phyloP scores from a whole-genome alignment of 2,797 vertebrate genomes.

The Coccyzus lansbergi region DNA sequence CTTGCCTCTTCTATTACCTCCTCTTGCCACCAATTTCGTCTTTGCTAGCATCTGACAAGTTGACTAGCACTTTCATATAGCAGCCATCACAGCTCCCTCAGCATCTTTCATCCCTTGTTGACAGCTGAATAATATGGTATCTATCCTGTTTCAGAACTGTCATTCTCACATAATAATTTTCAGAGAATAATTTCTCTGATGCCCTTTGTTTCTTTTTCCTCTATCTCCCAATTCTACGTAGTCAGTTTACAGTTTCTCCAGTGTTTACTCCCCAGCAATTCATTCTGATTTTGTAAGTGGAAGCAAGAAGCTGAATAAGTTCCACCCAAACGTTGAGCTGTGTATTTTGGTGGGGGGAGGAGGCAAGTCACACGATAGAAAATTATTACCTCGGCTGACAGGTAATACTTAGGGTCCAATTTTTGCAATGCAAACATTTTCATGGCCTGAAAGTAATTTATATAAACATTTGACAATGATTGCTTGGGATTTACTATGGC shows the following conservation, averaged over 20 bases:
- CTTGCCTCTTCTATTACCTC: constrained; percentile 50
- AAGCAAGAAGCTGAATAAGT: not conserved
- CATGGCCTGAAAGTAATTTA: not conserved
- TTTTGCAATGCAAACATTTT: constrained; percentile 2
- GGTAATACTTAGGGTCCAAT: not conserved
- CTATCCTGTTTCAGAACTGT: constrained; percentile 4
- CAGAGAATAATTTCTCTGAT: not conserved
- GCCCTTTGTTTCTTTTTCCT: constrained; percentile 18
- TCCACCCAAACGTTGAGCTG: not conserved
- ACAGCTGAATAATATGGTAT: constrained; percentile 17
- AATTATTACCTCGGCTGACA: constrained; percentile 7
- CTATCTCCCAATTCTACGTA: not conserved
- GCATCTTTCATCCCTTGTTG: constrained; percentile 12
- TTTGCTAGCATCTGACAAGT: constrained; percentile 21
- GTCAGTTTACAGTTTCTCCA: not conserved
- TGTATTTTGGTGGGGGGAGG: not conserved
- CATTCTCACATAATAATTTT: not conserved
- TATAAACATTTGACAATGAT: not conserved
- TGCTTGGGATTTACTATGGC: not conserved
- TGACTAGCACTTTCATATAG: constrained; percentile 30
- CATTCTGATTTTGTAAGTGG: constrained; percentile 3
- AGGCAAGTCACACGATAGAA: not conserved
- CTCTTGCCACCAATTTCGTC: constrained; percentile 61
- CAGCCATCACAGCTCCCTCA: not conserved
- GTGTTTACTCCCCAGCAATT: constrained; percentile 30